Conservation (phyloP, 2,797 vertebrate species). For the Pteropus rufus region DNA sequence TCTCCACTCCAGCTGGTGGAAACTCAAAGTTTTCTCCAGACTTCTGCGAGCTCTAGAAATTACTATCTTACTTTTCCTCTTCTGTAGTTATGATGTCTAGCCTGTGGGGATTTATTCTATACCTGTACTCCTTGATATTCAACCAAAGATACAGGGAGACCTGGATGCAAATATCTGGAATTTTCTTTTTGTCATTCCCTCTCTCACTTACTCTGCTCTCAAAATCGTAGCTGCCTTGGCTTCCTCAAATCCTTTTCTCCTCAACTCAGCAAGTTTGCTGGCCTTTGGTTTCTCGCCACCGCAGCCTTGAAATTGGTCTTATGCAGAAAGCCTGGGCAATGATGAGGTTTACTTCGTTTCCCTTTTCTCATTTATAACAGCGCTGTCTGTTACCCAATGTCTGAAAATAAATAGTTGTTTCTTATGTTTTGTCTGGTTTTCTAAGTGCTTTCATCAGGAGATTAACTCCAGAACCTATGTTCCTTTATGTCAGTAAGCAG, state of each 20-base stretch:
- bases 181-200: not conserved
- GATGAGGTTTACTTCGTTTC: not conserved
- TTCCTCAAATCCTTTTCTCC: not conserved
- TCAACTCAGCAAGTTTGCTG: not conserved
- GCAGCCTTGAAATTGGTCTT: not conserved
- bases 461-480: not conserved
- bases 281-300: not conserved
- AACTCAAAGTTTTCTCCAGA: not conserved
- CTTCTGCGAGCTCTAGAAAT: not conserved
- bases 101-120: not conserved
- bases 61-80: not conserved
- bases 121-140: not conserved
- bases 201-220: not conserved
- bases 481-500: not conserved
- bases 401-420: not conserved
- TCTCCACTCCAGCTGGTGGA: not conserved
- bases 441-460: not conserved
- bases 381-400: not conserved
- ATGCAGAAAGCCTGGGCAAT: not conserved
- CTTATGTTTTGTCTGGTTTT: not conserved
- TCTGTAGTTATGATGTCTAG: not conserved
- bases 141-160: not conserved
- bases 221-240: not conserved
- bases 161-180: not conserved
- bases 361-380: not conserved